Conservation (phyloP, 2,888 invertebrate genomes). For the Lasioglossum calceatum region DNA sequence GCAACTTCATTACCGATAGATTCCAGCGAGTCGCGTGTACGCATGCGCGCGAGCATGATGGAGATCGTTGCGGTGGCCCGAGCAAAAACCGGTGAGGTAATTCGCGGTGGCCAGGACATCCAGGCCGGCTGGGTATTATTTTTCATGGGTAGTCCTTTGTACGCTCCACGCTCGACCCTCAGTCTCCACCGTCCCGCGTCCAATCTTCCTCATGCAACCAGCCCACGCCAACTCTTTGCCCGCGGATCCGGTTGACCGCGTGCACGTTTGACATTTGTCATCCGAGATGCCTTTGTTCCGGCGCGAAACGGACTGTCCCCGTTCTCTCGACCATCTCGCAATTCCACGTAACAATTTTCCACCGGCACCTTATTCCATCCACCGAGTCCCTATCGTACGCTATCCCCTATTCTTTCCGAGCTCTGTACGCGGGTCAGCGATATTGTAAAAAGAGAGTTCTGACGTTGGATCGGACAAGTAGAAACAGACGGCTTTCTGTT, state of each 20-base stretch:
- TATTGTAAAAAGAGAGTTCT: neutral
- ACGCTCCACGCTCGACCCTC: conserved; percentile 35
- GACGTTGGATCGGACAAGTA: neutral
- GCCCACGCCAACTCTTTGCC: conserved; percentile 61
- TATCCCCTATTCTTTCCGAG: neutral
- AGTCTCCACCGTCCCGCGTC: neutral
- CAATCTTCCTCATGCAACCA: conserved; percentile 24
- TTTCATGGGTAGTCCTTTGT: conserved; percentile 69
- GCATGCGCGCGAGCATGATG: neutral
- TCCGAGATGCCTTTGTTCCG: conserved; percentile 80
- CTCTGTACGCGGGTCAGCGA: neutral
- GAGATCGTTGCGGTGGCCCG: neutral
- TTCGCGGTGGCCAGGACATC: conserved; percentile 49
- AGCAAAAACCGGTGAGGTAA: conserved; percentile 56
- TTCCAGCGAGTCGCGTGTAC: conserved; percentile 19
- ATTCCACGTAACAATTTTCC: conserved; percentile 20
- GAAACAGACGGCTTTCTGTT: neutral
- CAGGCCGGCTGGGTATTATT: conserved; percentile 61
- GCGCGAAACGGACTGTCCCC: conserved; percentile 75
- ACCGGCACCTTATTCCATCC: neutral
- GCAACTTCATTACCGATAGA: conserved; percentile 54
- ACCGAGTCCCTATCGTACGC: neutral
- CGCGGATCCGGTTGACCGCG: conserved; percentile 78
- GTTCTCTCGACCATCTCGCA: neutral
- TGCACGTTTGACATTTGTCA: conserved; percentile 79